Base-by-base conservation (phyloP, 2,888 invertebrate species). In the Metacarcinus magister region DNA sequence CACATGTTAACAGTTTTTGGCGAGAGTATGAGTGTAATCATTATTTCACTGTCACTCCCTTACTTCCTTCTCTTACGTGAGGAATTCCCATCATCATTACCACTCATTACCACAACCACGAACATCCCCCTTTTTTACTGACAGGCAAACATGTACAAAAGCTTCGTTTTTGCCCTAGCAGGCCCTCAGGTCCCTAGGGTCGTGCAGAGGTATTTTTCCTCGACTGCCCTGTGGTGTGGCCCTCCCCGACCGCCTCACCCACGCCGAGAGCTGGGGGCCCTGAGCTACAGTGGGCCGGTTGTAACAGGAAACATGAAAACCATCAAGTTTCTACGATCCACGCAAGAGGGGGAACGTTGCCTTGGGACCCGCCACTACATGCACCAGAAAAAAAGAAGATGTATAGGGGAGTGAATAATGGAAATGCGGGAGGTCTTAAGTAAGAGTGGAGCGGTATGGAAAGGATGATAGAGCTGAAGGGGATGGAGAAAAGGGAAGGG, bases 141-240 rank as follows among this genome's bases (percentile, higher is more conserved):
- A 39, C 87, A 39, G 87, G 87, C 87, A 87, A 87, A 87, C 87
- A 87, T n/a, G 87, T 87, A 87, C 87, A 87, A 39, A 87, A 39
- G 39, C 87, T 39, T 32, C 39, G 32, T 87, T 87, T 39, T 87
- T 87, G 13, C 87, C 87, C 87, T 16, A 7, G 8, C 87, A 87
- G 87, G 10, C 87, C 87, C 87, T 39, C 32, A 39, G 39, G 39
- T 87, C 32, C 3, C 32, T n/a, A 87, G 87, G 39, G 39, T 39
- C 87, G 87, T 87, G 87, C 32, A 87, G 87, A 87, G 16, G 32
- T 87, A 10, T 32, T 87, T 39, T 16, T 32, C 28, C 87, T 39
- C 87, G 87, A 87, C 87, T 87, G 16, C 32, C 87, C 87, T 16
- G 32, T 32, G 39, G 87, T 39, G 87, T 13, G 32, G 16, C 3